Base-by-base conservation (phyloP, 2,113 vertebrate species). In the Lota lota region DNA sequence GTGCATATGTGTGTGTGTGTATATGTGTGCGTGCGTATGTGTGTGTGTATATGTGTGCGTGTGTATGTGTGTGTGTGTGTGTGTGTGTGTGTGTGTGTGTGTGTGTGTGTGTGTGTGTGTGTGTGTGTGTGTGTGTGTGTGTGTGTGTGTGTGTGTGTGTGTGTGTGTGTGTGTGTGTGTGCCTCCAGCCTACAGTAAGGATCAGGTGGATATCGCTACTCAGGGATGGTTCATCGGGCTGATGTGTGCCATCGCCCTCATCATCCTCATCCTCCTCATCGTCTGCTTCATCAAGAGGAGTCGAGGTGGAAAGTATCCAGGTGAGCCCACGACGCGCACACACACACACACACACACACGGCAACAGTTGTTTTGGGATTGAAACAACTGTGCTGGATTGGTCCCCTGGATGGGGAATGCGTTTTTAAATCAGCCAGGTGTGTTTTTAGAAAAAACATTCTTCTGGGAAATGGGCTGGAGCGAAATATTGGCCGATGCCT, bases 221-320 rank as follows among this genome's bases (percentile, higher is more conserved):
- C 97, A 99, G 81, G 97, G 97, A 87, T 99, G 97, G 97, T 99
- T 99, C 91, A 99, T 99, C 2, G 97, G 97, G 71, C 87, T 99
- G 74, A 99, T 99, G 97, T 99, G 97, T 18, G 97, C 97, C 81
- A 93, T 99, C 0, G 97, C 96, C 54, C 95, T 99, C 14, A 94
- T 99, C 62, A 95, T 99, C 19, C 94, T 99, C 17, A 98, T 98
- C 81, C 91, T 99, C n/a, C 88, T 99, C 80, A 99, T 99, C 0
- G 97, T 99, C 71, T 99, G 97, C 85, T 99, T 99, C 92, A 99
- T 99, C 86, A 99, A 98, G 92, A 94, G 97, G 84, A 99, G 97
- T 80, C 92, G 97, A 0, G 97, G 97, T 0, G 97, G 97, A 28
- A 99, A 98, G 77, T 99, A 99, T 16, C 95, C 95, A 91, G 97